phyloP scores from a whole-genome alignment of 2,888 invertebrate genomes.

The Stenurella melanura region DNA sequence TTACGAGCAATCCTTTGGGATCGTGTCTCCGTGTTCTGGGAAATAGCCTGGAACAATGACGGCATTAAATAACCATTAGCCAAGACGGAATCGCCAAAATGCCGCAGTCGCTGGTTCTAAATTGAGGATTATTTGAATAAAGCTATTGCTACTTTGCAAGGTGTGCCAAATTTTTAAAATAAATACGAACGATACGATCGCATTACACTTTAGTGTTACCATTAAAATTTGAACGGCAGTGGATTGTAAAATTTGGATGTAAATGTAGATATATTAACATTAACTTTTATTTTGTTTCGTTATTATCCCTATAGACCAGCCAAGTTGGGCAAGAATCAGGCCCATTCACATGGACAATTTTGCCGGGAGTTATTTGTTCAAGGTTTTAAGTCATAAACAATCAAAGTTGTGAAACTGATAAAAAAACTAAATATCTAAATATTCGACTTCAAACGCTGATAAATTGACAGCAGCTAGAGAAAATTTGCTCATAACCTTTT shows the following conservation, averaged over 20 bases:
- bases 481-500: no score
- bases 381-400: no score
- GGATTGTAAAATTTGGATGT: background rate
- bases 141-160: conserved; percentile 15
- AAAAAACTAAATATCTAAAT: no score
- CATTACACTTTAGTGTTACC: background rate
- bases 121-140: conserved; percentile 25
- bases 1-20: conserved; percentile 19
- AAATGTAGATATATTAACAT: background rate
- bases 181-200: conserved; percentile 1
- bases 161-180: conserved; percentile 27
- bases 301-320: no score
- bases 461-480: no score
- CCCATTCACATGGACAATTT: no score
- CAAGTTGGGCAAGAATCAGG: no score
- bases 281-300: background rate
- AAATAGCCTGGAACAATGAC: conserved; percentile 25
- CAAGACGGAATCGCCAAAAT: conserved; percentile 5
- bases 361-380: no score
- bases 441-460: no score
- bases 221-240: background rate
- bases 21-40: conserved; percentile 20
- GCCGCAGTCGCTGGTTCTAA: conserved; percentile 10
- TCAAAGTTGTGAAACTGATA: no score
- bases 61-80: conserved; percentile 32